Conservation (phyloP, 2,113 vertebrate species). For the Collichthys lucidus region DNA sequence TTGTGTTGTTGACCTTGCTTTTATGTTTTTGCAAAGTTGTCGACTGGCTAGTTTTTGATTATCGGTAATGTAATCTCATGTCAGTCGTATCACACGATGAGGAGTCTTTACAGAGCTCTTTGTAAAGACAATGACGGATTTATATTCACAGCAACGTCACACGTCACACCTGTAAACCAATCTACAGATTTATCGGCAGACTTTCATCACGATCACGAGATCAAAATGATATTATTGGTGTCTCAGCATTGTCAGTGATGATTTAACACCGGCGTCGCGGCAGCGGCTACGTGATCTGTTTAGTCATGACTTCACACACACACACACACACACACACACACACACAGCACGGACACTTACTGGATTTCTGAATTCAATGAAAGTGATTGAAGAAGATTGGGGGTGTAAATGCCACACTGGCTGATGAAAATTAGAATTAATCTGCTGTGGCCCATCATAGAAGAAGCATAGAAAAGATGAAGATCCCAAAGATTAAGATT, state of each 20-base stretch:
- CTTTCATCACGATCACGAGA: neutral
- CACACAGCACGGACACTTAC: conserved; percentile 9
- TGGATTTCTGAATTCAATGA: conserved; percentile 22
- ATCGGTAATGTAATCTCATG: neutral
- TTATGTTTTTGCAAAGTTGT: too few species aligned
- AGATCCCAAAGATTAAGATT: too few species aligned
- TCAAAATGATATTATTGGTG: conserved; percentile 1
- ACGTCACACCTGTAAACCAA: neutral
- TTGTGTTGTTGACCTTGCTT: too few species aligned
- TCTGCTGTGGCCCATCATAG: neutral
- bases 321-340: neutral
- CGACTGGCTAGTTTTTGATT: too few species aligned
- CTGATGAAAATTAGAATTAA: neutral
- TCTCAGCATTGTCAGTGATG: conserved; percentile 23
- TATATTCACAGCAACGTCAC: too few species aligned
- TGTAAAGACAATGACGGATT: neutral
- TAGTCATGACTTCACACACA: conserved; percentile 4
- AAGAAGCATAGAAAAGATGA: neutral
- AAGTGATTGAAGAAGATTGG: neutral
- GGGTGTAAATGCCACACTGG: neutral
- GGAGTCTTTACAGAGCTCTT: too few species aligned
- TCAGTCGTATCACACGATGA: neutral
- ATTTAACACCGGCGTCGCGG: conserved; percentile 24
- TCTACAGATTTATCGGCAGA: neutral
- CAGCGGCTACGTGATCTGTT: conserved; percentile 6